A percentile compares a stretch with the other conserved stretches of the same genome.
These are phyloP conservation scores for Drosophila pectinifera DNA, from an alignment of 1,140 invertebrate species.

Conservation along the genomic window DNA sequence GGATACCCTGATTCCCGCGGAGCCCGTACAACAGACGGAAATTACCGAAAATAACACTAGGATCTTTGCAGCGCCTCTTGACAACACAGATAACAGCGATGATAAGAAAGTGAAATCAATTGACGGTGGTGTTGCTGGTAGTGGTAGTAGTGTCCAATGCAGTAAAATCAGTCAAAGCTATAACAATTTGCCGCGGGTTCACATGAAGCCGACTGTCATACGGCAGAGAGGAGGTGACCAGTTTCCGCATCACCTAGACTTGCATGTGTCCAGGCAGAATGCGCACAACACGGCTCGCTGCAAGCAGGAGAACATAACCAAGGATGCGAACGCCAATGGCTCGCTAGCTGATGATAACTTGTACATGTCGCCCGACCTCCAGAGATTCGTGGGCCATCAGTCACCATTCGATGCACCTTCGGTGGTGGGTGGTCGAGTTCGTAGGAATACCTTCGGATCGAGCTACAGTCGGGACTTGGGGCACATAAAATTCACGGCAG, in stretches of 20 bases:
- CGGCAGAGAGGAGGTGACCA: constrained; percentile 28
- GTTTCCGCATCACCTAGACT: constrained; percentile 44
- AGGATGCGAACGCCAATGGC: constrained; percentile 11
- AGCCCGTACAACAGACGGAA: constrained; percentile 23
- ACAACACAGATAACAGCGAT: constrained; percentile 4
- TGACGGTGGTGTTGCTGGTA: not conserved
- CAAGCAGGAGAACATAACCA: constrained; percentile 8
- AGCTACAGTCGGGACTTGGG: constrained; percentile 50
- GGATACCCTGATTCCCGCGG: constrained; percentile 85
- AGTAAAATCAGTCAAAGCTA: constrained; percentile 63
- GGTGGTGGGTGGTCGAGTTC: constrained; percentile 31
- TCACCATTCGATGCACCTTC: constrained; percentile 37
- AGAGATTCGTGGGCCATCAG: constrained; percentile 18
- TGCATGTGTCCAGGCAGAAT: constrained; percentile 29
- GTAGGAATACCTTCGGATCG: constrained; percentile 63
- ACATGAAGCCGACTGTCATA: constrained; percentile 46
- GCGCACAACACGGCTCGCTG: constrained; percentile 14
- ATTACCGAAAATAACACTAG: constrained; percentile 6
- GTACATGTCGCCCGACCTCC: constrained; percentile 41
- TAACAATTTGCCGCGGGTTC: constrained; percentile 71
- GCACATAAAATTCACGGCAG: constrained; percentile 41
- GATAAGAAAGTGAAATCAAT: constrained; percentile 12
- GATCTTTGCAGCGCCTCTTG: not conserved
- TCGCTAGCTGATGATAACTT: constrained; percentile 33
- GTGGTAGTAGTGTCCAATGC: constrained; percentile 21